Conservation (phyloP, 1,140 invertebrate species). For the Microplitis demolitor region DNA sequence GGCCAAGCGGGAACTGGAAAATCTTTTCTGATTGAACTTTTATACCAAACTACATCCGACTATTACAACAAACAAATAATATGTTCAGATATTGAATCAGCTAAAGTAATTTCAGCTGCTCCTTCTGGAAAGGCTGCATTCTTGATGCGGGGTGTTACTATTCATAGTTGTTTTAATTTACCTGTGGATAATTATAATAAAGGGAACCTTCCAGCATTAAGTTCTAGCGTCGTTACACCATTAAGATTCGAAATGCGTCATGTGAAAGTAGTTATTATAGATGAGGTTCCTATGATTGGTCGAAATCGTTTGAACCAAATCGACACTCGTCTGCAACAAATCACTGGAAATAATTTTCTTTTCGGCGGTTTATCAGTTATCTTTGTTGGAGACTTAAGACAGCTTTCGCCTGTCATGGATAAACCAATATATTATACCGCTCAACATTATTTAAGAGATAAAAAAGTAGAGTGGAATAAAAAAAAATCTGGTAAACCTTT, state of each 20-base stretch:
- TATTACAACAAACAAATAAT: conserved; percentile 26
- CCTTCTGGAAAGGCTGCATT: conserved; percentile 50
- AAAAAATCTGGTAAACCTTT: conserved; percentile 4
- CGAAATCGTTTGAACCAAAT: conserved; percentile 26
- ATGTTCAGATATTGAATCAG: conserved; percentile 20
- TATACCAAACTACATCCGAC: conserved; percentile 29
- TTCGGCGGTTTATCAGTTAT: conserved; percentile 41
- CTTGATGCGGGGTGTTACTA: conserved; percentile 41
- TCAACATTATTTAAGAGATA: conserved; percentile 1
- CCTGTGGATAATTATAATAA: conserved; percentile 34
- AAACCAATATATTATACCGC: conserved; percentile 21
- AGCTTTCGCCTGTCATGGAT: conserved; percentile 36
- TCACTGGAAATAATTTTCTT: conserved; percentile 34
- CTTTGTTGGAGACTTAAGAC: conserved; percentile 36
- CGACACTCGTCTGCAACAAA: conserved; percentile 31
- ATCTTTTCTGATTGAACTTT: conserved; percentile 28
- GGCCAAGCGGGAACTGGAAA: conserved; percentile 36
- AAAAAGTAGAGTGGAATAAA: background rate
- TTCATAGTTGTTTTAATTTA: conserved; percentile 45
- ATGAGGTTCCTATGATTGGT: conserved; percentile 53
- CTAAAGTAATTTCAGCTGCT: conserved; percentile 40
- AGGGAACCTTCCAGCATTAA: conserved; percentile 19
- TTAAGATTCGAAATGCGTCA: conserved; percentile 32
- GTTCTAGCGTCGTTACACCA: conserved; percentile 30
- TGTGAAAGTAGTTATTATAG: conserved; percentile 49